A percentile compares a stretch with the other conserved stretches of the same genome.
Evolutionary conservation across 2,888 invertebrate species (phyloP).

Genomic region (Aromia moschata): DNA sequence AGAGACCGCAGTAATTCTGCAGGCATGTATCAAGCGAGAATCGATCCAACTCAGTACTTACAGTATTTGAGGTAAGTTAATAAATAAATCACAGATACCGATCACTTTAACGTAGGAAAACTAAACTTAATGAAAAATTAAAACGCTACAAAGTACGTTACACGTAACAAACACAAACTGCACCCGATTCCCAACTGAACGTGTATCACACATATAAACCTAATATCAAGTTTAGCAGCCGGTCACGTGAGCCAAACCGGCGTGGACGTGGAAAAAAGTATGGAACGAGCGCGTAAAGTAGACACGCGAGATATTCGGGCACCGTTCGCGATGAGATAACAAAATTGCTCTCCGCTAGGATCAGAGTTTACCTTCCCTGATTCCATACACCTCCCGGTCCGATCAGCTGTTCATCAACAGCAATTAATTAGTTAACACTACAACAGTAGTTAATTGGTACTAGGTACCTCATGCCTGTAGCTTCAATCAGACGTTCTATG

Average conservation of each 20-base stretch:
- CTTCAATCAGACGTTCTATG: too few relatives aligned
- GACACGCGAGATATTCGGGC: not conserved
- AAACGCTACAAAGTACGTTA: slow-evolving; percentile 30
- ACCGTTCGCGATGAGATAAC: not conserved
- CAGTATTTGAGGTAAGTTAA: slow-evolving; percentile 10
- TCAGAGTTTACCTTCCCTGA: slow-evolving; percentile 3
- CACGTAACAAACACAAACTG: slow-evolving; percentile 32
- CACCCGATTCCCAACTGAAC: slow-evolving; percentile 33
- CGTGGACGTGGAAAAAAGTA: slow-evolving; percentile 38
- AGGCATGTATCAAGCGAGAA: not conserved
- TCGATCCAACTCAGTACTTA: slow-evolving; percentile 12
- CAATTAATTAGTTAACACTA: too few relatives aligned
- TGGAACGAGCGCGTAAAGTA: slow-evolving; percentile 15
- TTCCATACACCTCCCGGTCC: too few relatives aligned
- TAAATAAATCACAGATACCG: slow-evolving; percentile 36
- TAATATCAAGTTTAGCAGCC: slow-evolving; percentile 30
- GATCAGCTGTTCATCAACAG: too few relatives aligned
- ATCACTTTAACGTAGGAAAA: slow-evolving; percentile 33
- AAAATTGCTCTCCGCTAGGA: slow-evolving; percentile 27
- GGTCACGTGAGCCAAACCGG: slow-evolving; percentile 39
- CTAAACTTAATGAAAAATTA: slow-evolving; percentile 29
- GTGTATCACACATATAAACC: slow-evolving; percentile 26
- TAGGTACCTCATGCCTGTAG: too few relatives aligned
- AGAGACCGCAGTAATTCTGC: not conserved
- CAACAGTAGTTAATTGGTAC: too few relatives aligned